Conservation (phyloP, 1,140 invertebrate genomes). For the Tetramorium simillimum region DNA sequence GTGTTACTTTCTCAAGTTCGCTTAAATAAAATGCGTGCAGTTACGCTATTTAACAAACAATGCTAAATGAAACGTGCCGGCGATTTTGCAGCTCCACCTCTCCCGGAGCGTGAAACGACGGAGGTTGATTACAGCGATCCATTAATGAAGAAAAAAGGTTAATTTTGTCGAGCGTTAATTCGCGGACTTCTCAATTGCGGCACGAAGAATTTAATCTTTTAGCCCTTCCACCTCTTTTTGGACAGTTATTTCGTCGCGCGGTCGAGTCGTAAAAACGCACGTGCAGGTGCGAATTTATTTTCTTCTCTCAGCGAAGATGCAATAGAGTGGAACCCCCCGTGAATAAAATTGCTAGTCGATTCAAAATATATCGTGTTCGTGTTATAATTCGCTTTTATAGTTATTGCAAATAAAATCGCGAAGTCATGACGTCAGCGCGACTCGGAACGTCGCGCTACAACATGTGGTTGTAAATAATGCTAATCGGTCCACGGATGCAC, state of each 20-base stretch:
- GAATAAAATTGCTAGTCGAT: not conserved
- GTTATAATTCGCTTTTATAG: not conserved
- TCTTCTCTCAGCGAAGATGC: not conserved
- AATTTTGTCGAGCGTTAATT: constrained; percentile 1
- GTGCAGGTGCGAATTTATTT: constrained; percentile 1
- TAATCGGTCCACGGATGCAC: not conserved
- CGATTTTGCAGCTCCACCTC: not conserved
- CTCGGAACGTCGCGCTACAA: not conserved
- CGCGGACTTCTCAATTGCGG: not conserved
- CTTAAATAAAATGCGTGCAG: not conserved
- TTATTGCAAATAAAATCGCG: not conserved
- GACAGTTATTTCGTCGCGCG: not conserved
- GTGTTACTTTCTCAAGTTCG: not conserved
- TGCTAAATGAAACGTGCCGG: not conserved
- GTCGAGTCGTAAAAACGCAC: not conserved
- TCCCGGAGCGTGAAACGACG: not conserved
- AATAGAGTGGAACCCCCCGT: not conserved
- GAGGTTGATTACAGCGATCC: not conserved
- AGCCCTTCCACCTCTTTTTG: not conserved
- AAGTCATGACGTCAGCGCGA: not conserved
- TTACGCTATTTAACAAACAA: not conserved
- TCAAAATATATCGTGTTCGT: not conserved
- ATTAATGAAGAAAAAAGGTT: constrained; percentile 18
- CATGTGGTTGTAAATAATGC: constrained; percentile 7
- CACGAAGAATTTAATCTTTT: constrained; percentile 13